Evolutionary conservation across 2,113 vertebrate species (phyloP).

Genomic region (Paratilapia polleni): DNA sequence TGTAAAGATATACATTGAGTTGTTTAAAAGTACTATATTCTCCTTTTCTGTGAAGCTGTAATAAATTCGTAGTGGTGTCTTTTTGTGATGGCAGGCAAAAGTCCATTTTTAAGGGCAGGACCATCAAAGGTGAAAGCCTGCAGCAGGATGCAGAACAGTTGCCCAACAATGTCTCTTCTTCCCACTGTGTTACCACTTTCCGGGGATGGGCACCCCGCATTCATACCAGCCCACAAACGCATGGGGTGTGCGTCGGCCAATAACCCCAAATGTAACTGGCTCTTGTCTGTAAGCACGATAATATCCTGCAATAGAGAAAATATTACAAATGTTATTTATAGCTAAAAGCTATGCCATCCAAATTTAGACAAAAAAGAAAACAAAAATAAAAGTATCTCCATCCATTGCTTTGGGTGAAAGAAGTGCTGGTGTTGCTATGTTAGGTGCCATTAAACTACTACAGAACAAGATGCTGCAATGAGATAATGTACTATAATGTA

Average conservation of each 20-base stretch:
- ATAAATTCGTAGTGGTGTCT: conserved; percentile 68
- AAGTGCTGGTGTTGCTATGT: no score
- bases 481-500: neutral
- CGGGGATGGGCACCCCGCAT: conserved; percentile 95
- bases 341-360: neutral
- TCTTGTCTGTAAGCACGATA: conserved; percentile 94
- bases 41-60: conserved; percentile 75
- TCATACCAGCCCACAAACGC: conserved; percentile 98
- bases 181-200: conserved; percentile 89
- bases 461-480: neutral
- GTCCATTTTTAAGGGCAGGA: conserved; percentile 63
- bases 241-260: conserved; percentile 89
- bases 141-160: conserved; percentile 54
- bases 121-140: conserved; percentile 51
- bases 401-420: neutral
- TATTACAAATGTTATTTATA: neutral
- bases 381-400: neutral
- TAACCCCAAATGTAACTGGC: conserved; percentile 90
- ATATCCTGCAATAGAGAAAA: conserved; percentile 83
- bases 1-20: conserved; percentile 75
- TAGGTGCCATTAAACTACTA: neutral
- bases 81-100: conserved; percentile 65
- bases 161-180: conserved; percentile 47
- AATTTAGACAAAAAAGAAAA: neutral
- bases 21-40: conserved; percentile 80